A percentile compares a stretch with the other conserved stretches of the same genome.
Evolutionary conservation across 2,113 vertebrate genomes (phyloP).

Genomic region (Catagonus wagneri): DNA sequence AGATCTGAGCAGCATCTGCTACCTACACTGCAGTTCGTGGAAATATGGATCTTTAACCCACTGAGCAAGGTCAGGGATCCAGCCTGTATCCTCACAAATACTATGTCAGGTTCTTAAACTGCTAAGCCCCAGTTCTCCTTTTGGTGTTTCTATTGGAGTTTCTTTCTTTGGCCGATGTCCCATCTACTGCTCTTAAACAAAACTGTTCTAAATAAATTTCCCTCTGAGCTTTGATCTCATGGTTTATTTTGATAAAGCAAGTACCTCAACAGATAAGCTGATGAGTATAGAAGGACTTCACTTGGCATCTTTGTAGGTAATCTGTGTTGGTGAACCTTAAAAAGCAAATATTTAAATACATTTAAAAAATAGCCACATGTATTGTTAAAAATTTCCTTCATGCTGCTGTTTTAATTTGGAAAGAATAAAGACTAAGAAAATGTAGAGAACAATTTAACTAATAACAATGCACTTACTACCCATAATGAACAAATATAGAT

Average conservation of each 20-base stretch:
- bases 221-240: not conserved
- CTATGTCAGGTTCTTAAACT: too few species aligned
- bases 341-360: constrained; percentile 25
- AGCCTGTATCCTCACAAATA: too few species aligned
- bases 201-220: not conserved
- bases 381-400: not conserved
- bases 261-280: not conserved
- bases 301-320: not conserved
- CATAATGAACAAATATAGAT: not conserved
- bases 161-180: not conserved
- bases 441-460: not conserved
- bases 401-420: not conserved
- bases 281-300: not conserved
- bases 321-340: not conserved
- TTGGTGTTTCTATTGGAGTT: not conserved
- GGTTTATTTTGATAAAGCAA: constrained; percentile 25
- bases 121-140: not conserved
- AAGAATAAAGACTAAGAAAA: constrained; percentile 16
- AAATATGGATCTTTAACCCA: too few species aligned
- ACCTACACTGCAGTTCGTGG: too few species aligned
- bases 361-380: not conserved
- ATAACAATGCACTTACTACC: not conserved
- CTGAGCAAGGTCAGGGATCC: too few species aligned
- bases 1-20: too few species aligned
- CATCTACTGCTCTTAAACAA: not conserved